Percentiles rank a stretch among this genome's conserved stretches.
phyloP scores from a whole-genome alignment of 2,888 invertebrate species.

The Diarsia dahlii region DNA sequence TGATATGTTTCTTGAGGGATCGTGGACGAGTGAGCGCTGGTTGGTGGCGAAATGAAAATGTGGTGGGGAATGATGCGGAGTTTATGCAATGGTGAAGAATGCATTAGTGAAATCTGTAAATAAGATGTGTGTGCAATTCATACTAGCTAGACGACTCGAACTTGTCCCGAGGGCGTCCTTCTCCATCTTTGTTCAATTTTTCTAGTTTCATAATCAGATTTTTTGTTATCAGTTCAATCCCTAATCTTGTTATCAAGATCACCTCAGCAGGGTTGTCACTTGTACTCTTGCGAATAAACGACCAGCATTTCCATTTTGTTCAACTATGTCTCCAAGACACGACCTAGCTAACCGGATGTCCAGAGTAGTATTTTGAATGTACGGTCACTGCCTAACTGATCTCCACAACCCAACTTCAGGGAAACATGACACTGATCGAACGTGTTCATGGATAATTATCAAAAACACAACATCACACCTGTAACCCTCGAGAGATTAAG shows the following conservation, averaged over 20 bases:
- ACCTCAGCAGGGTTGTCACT: neutral
- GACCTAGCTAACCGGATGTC: too few relatives aligned
- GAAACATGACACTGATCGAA: too few relatives aligned
- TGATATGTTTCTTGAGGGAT: constrained; percentile 65
- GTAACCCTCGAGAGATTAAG: too few relatives aligned
- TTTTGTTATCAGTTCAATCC: neutral
- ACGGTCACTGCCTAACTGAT: too few relatives aligned
- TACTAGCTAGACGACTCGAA: neutral
- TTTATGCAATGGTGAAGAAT: neutral
- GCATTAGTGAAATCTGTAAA: neutral
- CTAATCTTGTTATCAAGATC: neutral
- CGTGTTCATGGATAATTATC: too few relatives aligned
- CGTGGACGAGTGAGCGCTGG: neutral
- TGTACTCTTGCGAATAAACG: neutral
- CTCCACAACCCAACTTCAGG: too few relatives aligned
- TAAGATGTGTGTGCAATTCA: neutral
- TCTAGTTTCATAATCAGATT: neutral
- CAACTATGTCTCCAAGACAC: too few relatives aligned
- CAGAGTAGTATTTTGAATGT: too few relatives aligned
- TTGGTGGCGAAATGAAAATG: neutral
- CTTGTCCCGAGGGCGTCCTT: too few relatives aligned
- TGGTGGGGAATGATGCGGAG: neutral
- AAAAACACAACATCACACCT: too few relatives aligned
- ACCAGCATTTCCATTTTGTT: neutral
- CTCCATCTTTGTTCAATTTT: too few relatives aligned